Base-by-base conservation (phyloP, 2,888 invertebrate genomes). In the Chrysodeixis includens region DNA sequence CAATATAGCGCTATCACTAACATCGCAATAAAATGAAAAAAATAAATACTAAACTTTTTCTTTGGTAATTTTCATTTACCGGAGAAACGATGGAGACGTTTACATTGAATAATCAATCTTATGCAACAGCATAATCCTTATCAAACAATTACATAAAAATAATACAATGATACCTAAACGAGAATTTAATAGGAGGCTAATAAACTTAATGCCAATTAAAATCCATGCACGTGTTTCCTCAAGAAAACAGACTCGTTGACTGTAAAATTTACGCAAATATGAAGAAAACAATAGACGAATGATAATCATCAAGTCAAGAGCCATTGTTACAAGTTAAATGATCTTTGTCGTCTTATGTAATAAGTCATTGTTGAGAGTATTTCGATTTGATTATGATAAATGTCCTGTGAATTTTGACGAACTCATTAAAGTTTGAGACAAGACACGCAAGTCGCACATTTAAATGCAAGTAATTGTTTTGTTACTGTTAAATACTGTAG, bases 381-480 rank as follows among this genome's bases (percentile, higher is more conserved):
- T 40, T n/a, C n/a, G n/a, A 40, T 40, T 40, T n/a, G 40, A 40
- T n/a, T n/a, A 40, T n/a, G n/a, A 40, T 40, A 40, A 40, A 40
- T 40, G n/a, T 10, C 12, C 10, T 35, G 35, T 14, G 35, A 35
- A 14, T 32, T 9, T 9, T 32, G 32, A 10, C 26, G 26, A 26
- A 26, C 26, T 26, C 26, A 26, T 26, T 26, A 26, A 26, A n/a
- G n/a, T 26, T 4, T 6, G 26, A 26, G 26, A 26, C 26, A 26
- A 26, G 3, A 26, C n/a, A n/a, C n/a, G n/a, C n/a, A n/a, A n/a
- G n/a, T n/a, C n/a, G n/a, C n/a, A 26, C 26, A 26, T 6, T 26
- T 26, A 26, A 26, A 26, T 26, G 6, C 26, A 26, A 26, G 26
- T 26, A 26, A 26, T 26, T 26, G 26, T 26, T 26, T 26, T 26